Evolutionary conservation across 2,797 vertebrate species (phyloP).

Genomic region (Chelonia mydas): DNA sequence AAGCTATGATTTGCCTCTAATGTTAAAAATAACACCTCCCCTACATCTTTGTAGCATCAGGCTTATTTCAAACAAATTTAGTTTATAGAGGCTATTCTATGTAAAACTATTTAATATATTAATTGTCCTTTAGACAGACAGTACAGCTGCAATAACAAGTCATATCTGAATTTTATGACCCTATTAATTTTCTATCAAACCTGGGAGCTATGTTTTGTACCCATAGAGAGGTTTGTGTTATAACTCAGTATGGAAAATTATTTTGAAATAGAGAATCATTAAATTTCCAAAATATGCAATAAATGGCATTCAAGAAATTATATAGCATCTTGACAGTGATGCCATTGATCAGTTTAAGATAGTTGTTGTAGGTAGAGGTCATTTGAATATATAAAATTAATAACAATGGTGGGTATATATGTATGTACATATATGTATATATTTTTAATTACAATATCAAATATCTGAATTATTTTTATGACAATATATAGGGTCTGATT

Average conservation of each 20-base stretch:
- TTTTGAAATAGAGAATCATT: constrained; percentile 37
- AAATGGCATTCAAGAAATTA: constrained; percentile 4
- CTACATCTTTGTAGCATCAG: constrained; percentile 59
- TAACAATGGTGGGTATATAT: not conserved
- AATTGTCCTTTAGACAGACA: constrained; percentile 56
- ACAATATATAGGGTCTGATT: not conserved
- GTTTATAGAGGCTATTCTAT: constrained; percentile 44
- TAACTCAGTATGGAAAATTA: constrained; percentile 11
- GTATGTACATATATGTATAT: not conserved
- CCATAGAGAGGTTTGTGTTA: not conserved
- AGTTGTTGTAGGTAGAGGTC: not conserved
- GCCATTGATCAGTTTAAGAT: not conserved
- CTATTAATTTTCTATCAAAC: constrained; percentile 44
- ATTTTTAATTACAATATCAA: not conserved
- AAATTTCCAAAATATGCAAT: constrained; percentile 44
- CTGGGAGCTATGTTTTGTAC: constrained; percentile 12
- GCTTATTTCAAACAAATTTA: constrained; percentile 72
- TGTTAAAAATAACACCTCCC: constrained; percentile 75
- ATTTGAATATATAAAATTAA: not conserved
- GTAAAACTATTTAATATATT: constrained; percentile 60
- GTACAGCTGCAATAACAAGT: constrained; percentile 64
- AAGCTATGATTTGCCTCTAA: constrained; percentile 72
- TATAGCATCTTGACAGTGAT: not conserved
- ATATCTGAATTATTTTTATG: not conserved
- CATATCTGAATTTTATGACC: constrained; percentile 8